These are phyloP conservation scores for Dicroscelio sp. DNA, from an alignment of 2,888 invertebrate species.

Conservation along the genomic window DNA sequence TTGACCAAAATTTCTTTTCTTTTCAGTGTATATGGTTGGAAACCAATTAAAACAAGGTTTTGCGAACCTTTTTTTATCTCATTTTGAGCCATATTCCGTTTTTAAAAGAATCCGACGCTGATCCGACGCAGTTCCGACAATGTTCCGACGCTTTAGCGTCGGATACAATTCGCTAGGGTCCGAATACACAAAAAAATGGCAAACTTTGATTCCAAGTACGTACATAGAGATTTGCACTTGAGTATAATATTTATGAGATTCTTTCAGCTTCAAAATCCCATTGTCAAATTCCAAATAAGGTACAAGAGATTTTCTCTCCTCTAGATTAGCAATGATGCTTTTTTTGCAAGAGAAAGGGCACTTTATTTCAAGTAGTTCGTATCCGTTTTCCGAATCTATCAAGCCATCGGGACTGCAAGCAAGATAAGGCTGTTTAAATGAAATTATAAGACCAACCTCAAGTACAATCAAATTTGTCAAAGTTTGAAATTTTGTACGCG, in stretches of 20 bases:
- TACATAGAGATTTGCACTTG: conserved; percentile 66
- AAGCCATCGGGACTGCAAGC: conserved; percentile 40
- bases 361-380: conserved; percentile 13
- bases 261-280: conserved; percentile 1
- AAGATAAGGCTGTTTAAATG: conserved; percentile 14
- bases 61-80: too few relatives aligned
- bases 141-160: too few relatives aligned
- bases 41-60: too few relatives aligned
- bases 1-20: too few relatives aligned
- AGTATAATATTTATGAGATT: conserved; percentile 46
- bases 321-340: not conserved
- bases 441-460: conserved; percentile 20
- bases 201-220: conserved; percentile 36
- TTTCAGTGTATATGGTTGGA: too few relatives aligned
- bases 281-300: conserved; percentile 33
- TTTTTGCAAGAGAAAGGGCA: not conserved
- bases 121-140: too few relatives aligned
- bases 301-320: too few relatives aligned
- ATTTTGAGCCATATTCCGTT: too few relatives aligned
- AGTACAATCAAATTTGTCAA: not conserved
- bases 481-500: not conserved
- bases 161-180: too few relatives aligned
- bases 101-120: too few relatives aligned
- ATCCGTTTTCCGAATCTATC: not conserved
- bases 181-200: conserved; percentile 62